Base-by-base conservation (phyloP, 2,888 invertebrate species). In the Tenthredo distinguenda region DNA sequence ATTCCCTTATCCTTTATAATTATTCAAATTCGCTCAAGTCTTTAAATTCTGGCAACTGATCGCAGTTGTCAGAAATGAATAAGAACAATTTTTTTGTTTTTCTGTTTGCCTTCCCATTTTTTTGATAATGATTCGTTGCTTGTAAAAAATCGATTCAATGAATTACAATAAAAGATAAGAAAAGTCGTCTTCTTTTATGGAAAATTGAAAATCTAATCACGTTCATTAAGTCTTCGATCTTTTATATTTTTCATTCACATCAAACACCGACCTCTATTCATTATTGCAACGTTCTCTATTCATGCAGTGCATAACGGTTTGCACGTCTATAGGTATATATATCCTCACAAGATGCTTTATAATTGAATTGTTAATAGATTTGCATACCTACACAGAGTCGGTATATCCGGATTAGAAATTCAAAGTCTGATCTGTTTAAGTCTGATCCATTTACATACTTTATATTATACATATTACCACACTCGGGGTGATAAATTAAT, bases 241-340 rank as follows among this genome's bases (percentile, higher is more conserved):
- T 18, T 50, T 50, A 31, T 26, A 62, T 21, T 12, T 62, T 47
- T 47, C 40, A 76, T 21, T 76, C 43, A 76, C 47, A 47, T 12
- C 10, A 12, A 76, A 26, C 47, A 47, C 26, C 76, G 76, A 47
- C 76, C 76, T 76, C 76, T 26, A 76, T 76, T 76, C 31, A 7
- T n/a, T 72, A n/a, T 40, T 40, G 76, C 76, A 76, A 47, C 76
- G 76, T 9, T 40, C 47, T 76, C 26, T 47, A 76, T 76, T 47
- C 26, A 21, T 47, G 26, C 21, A 47, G n/a, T 76, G 76, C 21
- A 15, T 76, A 76, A 76, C 76, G 76, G 76, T 76, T 47, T 76
- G 15, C 47, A 47, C 76, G 76, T 58, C 68, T 18, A 68, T 34
- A 15, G 68, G 68, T 21, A 68, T 12, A 26, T 12, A 68, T 12